A percentile compares a stretch with the other conserved stretches of the same genome.
Evolutionary conservation across 1,140 invertebrate species (phyloP).

Genomic region (Neoseiulus cucumeris): DNA sequence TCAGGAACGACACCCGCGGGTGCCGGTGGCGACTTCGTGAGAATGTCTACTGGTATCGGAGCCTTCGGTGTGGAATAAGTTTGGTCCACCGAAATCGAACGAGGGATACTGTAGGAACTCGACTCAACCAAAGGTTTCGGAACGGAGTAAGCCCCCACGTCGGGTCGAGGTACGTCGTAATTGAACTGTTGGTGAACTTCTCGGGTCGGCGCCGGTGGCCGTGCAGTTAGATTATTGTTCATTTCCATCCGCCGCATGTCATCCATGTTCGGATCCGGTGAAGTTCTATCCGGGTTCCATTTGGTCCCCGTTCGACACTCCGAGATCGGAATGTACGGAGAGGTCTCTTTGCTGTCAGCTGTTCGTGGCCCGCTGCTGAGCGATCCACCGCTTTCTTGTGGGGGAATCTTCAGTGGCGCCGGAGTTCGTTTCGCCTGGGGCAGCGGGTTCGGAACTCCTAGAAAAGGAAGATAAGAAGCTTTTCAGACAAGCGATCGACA

Average conservation of each 20-base stretch:
- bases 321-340: slow-evolving; percentile 37
- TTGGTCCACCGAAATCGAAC: too few relatives aligned
- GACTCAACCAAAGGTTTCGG: slow-evolving; percentile 27
- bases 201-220: slow-evolving; percentile 15
- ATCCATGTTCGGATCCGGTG: slow-evolving; percentile 12
- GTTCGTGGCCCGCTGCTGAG: neutral
- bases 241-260: slow-evolving; percentile 17
- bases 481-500: too few relatives aligned
- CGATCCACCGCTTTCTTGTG: neutral
- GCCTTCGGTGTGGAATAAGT: neutral
- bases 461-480: neutral
- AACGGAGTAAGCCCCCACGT: slow-evolving; percentile 29
- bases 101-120: too few relatives aligned
- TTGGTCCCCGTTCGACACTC: slow-evolving; percentile 64
- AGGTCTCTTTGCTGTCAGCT: slow-evolving; percentile 5
- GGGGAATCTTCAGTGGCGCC: neutral
- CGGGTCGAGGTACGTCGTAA: slow-evolving; percentile 43
- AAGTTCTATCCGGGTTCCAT: slow-evolving; percentile 3
- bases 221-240: slow-evolving; percentile 17
- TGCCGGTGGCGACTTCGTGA: neutral
- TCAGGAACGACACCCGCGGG: neutral
- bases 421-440: neutral
- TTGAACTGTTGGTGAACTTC: slow-evolving; percentile 37
- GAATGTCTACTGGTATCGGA: neutral
- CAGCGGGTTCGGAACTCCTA: neutral